These are phyloP conservation scores for Stenolophus ochropezus DNA, from an alignment of 2,888 invertebrate species.

Conservation along the genomic window DNA sequence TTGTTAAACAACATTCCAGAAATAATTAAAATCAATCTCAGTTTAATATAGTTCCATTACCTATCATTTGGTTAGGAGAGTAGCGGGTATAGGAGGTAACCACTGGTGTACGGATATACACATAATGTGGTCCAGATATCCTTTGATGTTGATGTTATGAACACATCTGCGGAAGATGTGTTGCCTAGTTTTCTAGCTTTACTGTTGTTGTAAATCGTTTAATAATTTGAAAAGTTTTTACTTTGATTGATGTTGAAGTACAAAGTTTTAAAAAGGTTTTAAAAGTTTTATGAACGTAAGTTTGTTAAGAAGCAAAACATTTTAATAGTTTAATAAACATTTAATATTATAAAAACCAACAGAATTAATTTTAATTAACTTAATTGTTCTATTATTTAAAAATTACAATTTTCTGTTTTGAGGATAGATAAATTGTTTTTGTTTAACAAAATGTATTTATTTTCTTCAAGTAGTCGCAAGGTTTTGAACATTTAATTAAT, in stretches of 20 bases:
- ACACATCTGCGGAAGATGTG: not conserved
- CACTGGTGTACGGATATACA: no score
- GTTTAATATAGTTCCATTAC: slow-evolving; percentile 8
- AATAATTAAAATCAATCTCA: slow-evolving; percentile 18
- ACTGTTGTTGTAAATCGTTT: not conserved
- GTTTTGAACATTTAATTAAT: not conserved
- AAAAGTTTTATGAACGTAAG: not conserved
- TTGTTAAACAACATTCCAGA: not conserved
- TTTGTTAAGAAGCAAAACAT: not conserved
- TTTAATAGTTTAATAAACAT: no score
- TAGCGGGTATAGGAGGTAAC: not conserved
- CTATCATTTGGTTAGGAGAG: not conserved
- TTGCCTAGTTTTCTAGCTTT: not conserved
- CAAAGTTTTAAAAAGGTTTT: not conserved
- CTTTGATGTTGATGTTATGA: not conserved
- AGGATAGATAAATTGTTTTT: not conserved
- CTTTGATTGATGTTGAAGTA: not conserved
- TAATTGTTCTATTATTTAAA: no score
- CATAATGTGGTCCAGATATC: not conserved
- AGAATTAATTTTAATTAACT: no score
- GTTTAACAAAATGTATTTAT: not conserved
- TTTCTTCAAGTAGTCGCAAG: not conserved
- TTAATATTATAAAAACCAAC: no score
- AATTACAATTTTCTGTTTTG: not conserved
- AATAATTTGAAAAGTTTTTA: not conserved